A percentile compares a stretch with the other conserved stretches of the same genome.
Conservation (phyloP, 2,797 vertebrate species). For the Staurois parvus region DNA sequence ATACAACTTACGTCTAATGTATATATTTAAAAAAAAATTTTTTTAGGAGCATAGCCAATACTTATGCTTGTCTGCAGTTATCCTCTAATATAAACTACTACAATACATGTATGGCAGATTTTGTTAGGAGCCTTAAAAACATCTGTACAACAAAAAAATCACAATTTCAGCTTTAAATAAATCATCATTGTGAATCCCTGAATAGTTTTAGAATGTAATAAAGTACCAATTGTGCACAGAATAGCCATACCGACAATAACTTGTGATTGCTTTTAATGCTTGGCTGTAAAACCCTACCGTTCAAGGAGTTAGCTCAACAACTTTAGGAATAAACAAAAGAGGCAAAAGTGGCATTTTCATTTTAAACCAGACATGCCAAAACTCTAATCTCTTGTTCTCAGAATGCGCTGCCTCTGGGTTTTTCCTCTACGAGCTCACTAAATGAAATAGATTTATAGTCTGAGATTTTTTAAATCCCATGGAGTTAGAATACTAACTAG, state of each 20-base stretch:
- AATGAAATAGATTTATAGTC: conserved; percentile 62
- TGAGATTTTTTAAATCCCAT: conserved; percentile 56
- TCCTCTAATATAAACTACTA: neutral
- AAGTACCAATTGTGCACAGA: conserved; percentile 36
- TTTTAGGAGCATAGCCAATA: neutral
- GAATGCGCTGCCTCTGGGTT: conserved; percentile 58
- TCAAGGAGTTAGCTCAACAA: conserved; percentile 50
- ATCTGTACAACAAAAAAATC: conserved; percentile 7
- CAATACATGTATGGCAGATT: neutral
- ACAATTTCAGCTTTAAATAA: conserved; percentile 12
- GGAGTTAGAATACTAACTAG: conserved; percentile 60
- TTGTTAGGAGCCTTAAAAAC: neutral
- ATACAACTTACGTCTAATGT: too few species aligned
- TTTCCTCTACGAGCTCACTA: conserved; percentile 56
- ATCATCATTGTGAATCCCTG: conserved; percentile 22
- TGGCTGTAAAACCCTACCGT: conserved; percentile 51
- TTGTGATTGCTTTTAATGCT: conserved; percentile 48
- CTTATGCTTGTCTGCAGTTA: neutral
- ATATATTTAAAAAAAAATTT: too few species aligned
- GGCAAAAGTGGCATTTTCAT: conserved; percentile 58
- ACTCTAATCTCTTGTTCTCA: conserved; percentile 59
- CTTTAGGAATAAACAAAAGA: conserved; percentile 59
- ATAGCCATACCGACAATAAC: conserved; percentile 48
- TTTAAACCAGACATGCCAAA: conserved; percentile 57
- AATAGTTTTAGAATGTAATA: conserved; percentile 38